Evolutionary conservation across 2,888 invertebrate species (phyloP).

Genomic region (Cryptosula pallasiana): DNA sequence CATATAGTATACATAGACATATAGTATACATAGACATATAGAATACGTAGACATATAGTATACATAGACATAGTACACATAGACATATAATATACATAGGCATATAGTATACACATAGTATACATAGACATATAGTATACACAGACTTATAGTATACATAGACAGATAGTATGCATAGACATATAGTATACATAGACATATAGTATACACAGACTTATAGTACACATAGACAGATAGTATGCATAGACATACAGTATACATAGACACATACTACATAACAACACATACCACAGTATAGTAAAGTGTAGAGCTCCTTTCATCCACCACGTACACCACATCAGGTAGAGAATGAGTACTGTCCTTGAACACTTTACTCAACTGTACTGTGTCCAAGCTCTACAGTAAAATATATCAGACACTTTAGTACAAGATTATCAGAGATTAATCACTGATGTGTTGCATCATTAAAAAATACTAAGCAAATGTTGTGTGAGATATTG

Average conservation of each 20-base stretch:
- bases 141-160: neutral
- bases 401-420: neutral
- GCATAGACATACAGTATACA: neutral
- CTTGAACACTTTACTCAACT: conserved; percentile 7
- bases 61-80: neutral
- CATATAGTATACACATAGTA: too few relatives aligned
- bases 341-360: conserved; percentile 5
- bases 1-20: neutral
- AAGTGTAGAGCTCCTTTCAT: neutral
- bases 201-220: neutral
- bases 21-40: neutral
- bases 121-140: neutral
- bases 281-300: conserved; percentile 15
- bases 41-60: neutral
- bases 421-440: conserved; percentile 6
- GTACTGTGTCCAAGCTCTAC: neutral
- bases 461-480: too few relatives aligned
- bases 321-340: neutral
- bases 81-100: neutral
- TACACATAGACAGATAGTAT: too few relatives aligned
- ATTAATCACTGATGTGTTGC: too few relatives aligned
- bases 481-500: too few relatives aligned
- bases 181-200: neutral
- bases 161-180: neutral
- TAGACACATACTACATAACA: neutral